Base-by-base conservation (phyloP, 2,888 invertebrate genomes). In the Apodemia mormo region DNA sequence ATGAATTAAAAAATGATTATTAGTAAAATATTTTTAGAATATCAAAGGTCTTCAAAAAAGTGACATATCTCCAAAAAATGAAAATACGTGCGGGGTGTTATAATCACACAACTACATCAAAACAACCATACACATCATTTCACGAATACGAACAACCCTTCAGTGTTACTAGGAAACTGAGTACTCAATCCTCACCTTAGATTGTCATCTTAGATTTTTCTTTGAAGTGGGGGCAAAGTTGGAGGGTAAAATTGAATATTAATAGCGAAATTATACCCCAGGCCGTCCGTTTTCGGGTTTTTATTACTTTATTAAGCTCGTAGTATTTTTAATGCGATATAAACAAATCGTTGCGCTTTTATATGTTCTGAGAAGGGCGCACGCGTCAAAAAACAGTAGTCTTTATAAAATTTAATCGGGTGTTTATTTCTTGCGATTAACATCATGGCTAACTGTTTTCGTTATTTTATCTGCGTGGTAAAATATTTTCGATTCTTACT, bases 331-430 rank as follows among this genome's bases (percentile, higher is more conserved):
- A 92, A 90, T 89, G 85, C 79, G 85, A 79, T 87, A 88, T 89
- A 92, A 91, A 92, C 90, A 91, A 90, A 90, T 90, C 86, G 88
- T 87, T 84, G 85, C 65, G 77, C 79, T 80, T 86, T 90, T 88
- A 89, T 89, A 82, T 80, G 79, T 93, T 92, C 92, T 74, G 22
- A 76, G 92, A 92, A 92, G 80, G 82, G 82, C 81, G 81, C 75
- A 82, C 79, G 91, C 88, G 91, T 92, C 85, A 91, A 92, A 91
- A 92, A 91, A 92, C 92, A 83, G 92, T 92, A 93, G 92, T 92
- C 80, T 88, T 88, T 88, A 90, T 85, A 91, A 91, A 80, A 87
- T 89, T 90, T 88, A 87, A 90, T 92, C 88, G 84, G 82, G 85
- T 85, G 88, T 83, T 87, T 84, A 84, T 79, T 75, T 83, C 78